Evolutionary conservation across 2,888 invertebrate species (phyloP), one percentile per base, ranked within the genome.

Genomic region (Omphaloscelis lunosa): DNA sequence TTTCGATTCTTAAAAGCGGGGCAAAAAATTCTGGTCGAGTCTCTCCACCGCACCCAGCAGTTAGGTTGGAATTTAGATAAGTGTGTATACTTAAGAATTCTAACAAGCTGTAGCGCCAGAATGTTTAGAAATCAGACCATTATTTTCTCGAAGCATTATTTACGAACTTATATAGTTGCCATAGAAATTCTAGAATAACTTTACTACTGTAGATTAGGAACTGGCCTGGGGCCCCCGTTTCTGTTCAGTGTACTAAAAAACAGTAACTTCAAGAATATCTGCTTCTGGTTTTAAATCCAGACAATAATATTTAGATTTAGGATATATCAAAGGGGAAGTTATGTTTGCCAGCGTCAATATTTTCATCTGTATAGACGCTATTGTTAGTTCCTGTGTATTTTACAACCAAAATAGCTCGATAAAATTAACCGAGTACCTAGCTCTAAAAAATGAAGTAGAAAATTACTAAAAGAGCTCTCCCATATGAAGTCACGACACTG

Each of bases 31-130:
- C 72, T 79, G 66, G 20, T 62, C 39, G 61, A 71, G 69, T 82
- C 67, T 62, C 63, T 56, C 51, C 58, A 75, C 71, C 81, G 45
- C 86, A 75, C 76, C 78, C 39, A 81, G 53, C 59, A 62, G 66
- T 74, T 67, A 68, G 27, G 23, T 51, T 63, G 83, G 84, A 85
- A 84, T 84, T 85, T 85, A 82, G 63, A 84, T 81, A 66, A 78
- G 51, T 72, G 29, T 71, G 20, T 51, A 61, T 68, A 78, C 81
- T 78, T 67, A 78, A 63, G 66, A 83, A 80, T 80, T 86, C 72
- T 73, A 83, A 73, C 66, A 71, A 75, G 68, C 41, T 48, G 45
- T 73, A 68, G 73, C 72, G 75, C 51, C 61, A 63, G 62, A n/a
- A n/a, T 56, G 67, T 73, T 69, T 77, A 68, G 75, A 72, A 86